Evolutionary conservation across 1,140 invertebrate species (phyloP), one percentile per base, ranked within the genome.

Genomic region (Cotesia chilonis): DNA sequence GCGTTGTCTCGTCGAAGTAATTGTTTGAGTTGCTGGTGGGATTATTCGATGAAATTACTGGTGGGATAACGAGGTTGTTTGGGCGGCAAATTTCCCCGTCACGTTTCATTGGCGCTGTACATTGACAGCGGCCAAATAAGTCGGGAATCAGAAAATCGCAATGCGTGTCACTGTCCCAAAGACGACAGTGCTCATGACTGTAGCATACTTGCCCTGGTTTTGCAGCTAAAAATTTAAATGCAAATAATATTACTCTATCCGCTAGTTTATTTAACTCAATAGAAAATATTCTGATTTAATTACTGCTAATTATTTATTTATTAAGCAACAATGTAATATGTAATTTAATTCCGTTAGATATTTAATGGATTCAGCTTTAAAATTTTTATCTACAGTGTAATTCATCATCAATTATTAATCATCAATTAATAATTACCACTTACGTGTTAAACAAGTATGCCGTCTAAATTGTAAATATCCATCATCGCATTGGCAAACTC

Each of bases 81-180:
- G 78, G 82, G 17, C 78, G 78, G 72, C 84, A 93, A 51, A 89
- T 89, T 76, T 92, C 90, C 55, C 90, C 92, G 52, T 90, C 87
- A 84, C 91, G 90, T 68, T 89, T 89, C 80, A 90, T 91, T 20
- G 90, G 90, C 1, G 90, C 87, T 71, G 91, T 93, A 81, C 95
- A 97, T 68, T 92, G 90, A 80, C 95, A 97, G 80, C 94, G 90
- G 57, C 95, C 95, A 80, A 96, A 95, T 4, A 96, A 89, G 83
- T 95, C 93, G 9, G 94, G 94, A 74, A 97, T 95, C 4, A 96
- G 88, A 81, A 94, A 96, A 82, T 96, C 94, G 73, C 95, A 97
- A 78, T 94, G 92, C 64, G 92, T 94, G 76, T 94, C 91, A 60
- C 88, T 89, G 76, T 94, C 93, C 89, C 92, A 94, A 73, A 96